A percentile compares a stretch with the other conserved stretches of the same genome.
These are phyloP conservation scores for Psix sp. DNA, from an alignment of 1,140 invertebrate genomes.

Conservation along the genomic window DNA sequence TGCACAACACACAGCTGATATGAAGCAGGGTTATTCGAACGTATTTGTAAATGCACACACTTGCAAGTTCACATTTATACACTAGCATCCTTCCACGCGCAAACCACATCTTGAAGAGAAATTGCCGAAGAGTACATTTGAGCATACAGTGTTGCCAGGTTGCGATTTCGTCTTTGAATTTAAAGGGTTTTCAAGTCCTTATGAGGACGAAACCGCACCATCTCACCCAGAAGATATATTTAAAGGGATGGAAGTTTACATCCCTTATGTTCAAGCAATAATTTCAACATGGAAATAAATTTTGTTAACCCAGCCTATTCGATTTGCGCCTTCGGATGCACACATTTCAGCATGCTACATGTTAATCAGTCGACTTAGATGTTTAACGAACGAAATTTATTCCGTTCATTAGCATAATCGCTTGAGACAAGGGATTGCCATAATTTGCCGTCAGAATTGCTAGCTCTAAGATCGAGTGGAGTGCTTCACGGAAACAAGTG, in stretches of 20 bases:
- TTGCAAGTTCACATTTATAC: neutral
- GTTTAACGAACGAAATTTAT: slow-evolving; percentile 43
- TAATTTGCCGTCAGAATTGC: slow-evolving; percentile 23
- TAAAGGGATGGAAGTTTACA: no score
- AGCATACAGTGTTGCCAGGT: slow-evolving; percentile 44
- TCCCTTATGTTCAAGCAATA: no score
- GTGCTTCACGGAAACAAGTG: slow-evolving; percentile 13
- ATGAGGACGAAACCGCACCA: slow-evolving; percentile 40
- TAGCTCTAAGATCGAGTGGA: neutral
- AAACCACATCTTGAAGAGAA: slow-evolving; percentile 15
- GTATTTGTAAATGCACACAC: neutral
- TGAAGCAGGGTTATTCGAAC: slow-evolving; percentile 38
- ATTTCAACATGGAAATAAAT: slow-evolving; percentile 26
- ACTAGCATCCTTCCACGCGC: neutral
- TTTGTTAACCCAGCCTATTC: slow-evolving; percentile 30
- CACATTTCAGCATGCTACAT: slow-evolving; percentile 21
- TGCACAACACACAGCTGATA: slow-evolving; percentile 37
- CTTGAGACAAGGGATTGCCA: slow-evolving; percentile 18
- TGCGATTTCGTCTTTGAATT: slow-evolving; percentile 53
- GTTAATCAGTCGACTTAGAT: slow-evolving; percentile 20
- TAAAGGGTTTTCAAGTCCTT: slow-evolving; percentile 42
- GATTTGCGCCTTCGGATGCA: slow-evolving; percentile 38
- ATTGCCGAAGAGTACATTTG: slow-evolving; percentile 37
- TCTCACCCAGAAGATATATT: no score
- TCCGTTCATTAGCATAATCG: slow-evolving; percentile 39